Percentiles rank a stretch among this genome's conserved stretches.
Conservation (phyloP, 1,140 invertebrate species). For the Drosophila hydei region DNA sequence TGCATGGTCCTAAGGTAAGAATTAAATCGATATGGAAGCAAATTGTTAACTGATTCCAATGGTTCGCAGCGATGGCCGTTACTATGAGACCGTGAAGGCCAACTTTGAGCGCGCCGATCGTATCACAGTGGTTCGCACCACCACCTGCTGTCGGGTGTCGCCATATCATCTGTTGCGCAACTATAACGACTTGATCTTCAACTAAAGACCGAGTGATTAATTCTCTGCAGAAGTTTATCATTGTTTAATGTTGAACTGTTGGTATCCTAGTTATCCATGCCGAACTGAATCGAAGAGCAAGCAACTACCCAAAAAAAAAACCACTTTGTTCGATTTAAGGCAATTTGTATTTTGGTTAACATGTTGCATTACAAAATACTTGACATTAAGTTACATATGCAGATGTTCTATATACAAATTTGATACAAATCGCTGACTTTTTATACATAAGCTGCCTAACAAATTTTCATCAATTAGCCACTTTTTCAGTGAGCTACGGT, state of each 20-base stretch:
- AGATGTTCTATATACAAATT: constrained; percentile 40
- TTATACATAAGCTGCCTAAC: constrained; percentile 21
- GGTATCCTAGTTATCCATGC: constrained; percentile 10
- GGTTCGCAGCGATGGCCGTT: constrained; percentile 94
- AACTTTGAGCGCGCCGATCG: constrained; percentile 99
- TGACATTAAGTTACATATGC: constrained; percentile 44
- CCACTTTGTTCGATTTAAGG: constrained; percentile 36
- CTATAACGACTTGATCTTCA: constrained; percentile 97
- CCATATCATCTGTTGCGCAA: constrained; percentile 95
- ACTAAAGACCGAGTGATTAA: constrained; percentile 85
- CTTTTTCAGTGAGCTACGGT: neutral
- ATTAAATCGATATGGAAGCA: neutral
- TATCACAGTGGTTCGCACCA: constrained; percentile 97
- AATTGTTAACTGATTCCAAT: neutral
- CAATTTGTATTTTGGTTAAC: constrained; percentile 46
- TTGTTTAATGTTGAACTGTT: constrained; percentile 30
- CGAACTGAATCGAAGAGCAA: neutral
- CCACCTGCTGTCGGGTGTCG: constrained; percentile 95
- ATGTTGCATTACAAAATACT: constrained; percentile 47
- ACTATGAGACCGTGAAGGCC: constrained; percentile 99
- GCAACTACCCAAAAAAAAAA: neutral
- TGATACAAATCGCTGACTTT: constrained; percentile 36
- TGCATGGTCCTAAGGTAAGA: constrained; percentile 92
- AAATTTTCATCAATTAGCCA: neutral
- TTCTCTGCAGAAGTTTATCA: neutral